These are phyloP conservation scores for Periparus ater DNA, from an alignment of 2,797 vertebrate genomes.

Conservation along the genomic window DNA sequence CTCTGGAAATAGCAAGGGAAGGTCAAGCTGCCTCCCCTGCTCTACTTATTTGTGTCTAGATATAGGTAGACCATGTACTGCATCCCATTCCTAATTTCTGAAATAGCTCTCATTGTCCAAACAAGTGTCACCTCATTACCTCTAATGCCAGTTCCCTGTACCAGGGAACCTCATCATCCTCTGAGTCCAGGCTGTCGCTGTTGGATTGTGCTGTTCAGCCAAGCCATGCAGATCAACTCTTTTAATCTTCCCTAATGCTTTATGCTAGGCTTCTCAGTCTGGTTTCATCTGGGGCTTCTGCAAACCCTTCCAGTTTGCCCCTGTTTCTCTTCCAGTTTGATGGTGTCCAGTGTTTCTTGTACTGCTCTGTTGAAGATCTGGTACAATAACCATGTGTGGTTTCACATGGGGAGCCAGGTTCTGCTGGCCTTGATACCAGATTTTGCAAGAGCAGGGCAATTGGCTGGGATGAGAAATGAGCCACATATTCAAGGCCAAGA, in stretches of 20 bases:
- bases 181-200: not conserved
- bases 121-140: not conserved
- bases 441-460: not conserved
- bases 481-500: not conserved
- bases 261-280: not conserved
- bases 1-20: not conserved
- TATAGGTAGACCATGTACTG: not conserved
- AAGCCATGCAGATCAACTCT: not conserved
- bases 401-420: not conserved
- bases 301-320: not conserved
- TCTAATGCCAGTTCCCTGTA: not conserved
- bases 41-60: not conserved
- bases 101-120: not conserved
- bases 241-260: not conserved
- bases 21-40: not conserved
- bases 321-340: not conserved
- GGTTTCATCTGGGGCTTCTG: not conserved
- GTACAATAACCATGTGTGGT: not conserved
- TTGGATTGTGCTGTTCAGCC: not conserved
- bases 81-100: not conserved
- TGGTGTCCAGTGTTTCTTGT: not conserved
- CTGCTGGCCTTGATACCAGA: not conserved
- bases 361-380: not conserved
- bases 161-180: not conserved
- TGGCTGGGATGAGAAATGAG: not conserved